These are phyloP conservation scores for Hippasteria phrygiana DNA, from an alignment of 53 echinoderm and acorn worm genomes.

Conservation along the genomic window DNA sequence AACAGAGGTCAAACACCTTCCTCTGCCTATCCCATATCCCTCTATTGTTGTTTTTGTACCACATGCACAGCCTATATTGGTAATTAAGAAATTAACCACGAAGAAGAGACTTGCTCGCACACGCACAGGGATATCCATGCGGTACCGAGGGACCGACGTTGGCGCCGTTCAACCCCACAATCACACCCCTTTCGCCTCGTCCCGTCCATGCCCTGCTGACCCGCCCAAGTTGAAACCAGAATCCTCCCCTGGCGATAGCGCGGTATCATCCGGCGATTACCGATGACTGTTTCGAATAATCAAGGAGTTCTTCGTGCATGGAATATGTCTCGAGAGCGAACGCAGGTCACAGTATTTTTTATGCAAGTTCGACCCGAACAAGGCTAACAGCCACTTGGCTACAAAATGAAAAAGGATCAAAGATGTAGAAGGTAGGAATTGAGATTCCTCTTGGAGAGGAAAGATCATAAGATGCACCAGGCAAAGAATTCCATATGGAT, in stretches of 20 bases:
- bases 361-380: no score
- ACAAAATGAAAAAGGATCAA: no score
- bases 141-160: neutral
- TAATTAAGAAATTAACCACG: conserved; percentile 22
- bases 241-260: neutral
- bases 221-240: neutral
- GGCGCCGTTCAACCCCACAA: neutral
- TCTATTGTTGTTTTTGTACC: neutral
- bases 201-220: neutral
- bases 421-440: no score
- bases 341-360: no score
- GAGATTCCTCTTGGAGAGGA: no score
- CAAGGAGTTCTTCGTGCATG: no score
- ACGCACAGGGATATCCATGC: neutral
- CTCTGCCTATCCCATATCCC: neutral
- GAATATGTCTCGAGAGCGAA: no score
- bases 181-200: neutral
- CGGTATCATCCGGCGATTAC: neutral
- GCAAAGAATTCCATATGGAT: no score
- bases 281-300: neutral
- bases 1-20: neutral
- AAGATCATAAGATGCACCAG: no score
- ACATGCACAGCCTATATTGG: neutral
- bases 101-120: neutral
- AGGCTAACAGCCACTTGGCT: no score